phyloP scores from a whole-genome alignment of 2,113 vertebrate genomes.

The Ceyx margarethae region DNA sequence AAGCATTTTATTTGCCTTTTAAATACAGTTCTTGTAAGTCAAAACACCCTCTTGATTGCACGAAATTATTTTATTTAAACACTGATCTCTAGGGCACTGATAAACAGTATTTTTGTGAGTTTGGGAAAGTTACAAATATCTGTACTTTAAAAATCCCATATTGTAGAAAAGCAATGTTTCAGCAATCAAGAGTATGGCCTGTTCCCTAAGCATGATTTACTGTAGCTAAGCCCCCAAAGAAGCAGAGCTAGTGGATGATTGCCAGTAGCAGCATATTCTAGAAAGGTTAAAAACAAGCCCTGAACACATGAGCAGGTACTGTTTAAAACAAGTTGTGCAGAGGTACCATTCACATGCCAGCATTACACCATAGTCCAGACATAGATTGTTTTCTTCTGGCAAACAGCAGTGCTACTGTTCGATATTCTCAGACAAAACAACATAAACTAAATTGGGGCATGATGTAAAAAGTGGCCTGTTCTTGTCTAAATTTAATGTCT shows the following conservation, averaged over 20 bases:
- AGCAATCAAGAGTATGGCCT: neutral
- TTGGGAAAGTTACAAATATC: constrained; percentile 14
- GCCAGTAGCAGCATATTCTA: neutral
- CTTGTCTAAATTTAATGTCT: neutral
- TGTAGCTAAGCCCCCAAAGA: neutral
- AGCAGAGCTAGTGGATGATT: neutral
- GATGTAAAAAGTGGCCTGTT: neutral
- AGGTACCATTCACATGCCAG: neutral
- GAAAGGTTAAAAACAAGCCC: neutral
- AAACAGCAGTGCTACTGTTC: neutral
- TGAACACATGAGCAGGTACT: neutral
- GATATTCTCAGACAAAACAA: neutral
- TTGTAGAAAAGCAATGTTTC: neutral
- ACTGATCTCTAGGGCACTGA: neutral
- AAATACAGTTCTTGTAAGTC: neutral
- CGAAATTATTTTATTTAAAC: neutral
- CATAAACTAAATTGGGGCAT: neutral
- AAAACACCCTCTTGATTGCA: neutral
- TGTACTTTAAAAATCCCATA: neutral
- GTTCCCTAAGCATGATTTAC: neutral
- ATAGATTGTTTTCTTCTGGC: neutral
- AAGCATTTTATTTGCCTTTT: neutral
- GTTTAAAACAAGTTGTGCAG: neutral
- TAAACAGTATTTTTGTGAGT: neutral
- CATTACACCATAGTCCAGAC: neutral